These are phyloP conservation scores for Manis javanica DNA, from an alignment of 2,797 vertebrate species.

Conservation along the genomic window DNA sequence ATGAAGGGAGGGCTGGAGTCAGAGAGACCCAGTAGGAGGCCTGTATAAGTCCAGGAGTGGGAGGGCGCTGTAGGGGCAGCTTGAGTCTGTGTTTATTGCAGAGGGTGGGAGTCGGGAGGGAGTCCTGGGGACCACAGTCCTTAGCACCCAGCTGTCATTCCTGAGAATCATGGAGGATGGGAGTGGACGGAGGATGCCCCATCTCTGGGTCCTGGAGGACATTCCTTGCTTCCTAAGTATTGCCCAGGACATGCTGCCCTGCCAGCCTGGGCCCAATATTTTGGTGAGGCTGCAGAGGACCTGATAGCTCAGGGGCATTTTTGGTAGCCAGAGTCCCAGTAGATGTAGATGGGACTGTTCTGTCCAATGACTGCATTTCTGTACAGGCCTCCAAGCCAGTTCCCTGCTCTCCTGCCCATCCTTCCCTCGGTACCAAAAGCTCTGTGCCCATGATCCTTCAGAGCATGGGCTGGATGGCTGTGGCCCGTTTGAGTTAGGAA, in stretches of 20 bases:
- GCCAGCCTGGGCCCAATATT: neutral
- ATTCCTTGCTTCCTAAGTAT: neutral
- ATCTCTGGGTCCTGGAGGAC: neutral
- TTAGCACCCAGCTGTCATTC: neutral
- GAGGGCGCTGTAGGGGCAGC: neutral
- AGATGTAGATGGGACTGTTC: neutral
- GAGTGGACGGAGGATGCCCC: neutral
- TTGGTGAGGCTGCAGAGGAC: neutral
- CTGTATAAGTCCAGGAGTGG: neutral
- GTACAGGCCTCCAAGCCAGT: no score
- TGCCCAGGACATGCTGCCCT: neutral
- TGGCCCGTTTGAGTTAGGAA: neutral
- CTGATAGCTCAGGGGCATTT: neutral
- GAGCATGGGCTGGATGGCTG: neutral
- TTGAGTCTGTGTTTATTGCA: neutral
- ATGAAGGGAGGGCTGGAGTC: neutral
- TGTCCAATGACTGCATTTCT: neutral
- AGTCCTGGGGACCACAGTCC: no score
- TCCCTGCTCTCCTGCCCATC: neutral
- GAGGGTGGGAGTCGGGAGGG: rapidly evolving
- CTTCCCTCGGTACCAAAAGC: neutral
- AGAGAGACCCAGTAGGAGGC: neutral
- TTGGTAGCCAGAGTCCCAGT: neutral
- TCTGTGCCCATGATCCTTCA: rapidly evolving
- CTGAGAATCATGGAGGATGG: neutral